Conservation (phyloP, 2,113 vertebrate species). For the Oreochromis tanganicae region DNA sequence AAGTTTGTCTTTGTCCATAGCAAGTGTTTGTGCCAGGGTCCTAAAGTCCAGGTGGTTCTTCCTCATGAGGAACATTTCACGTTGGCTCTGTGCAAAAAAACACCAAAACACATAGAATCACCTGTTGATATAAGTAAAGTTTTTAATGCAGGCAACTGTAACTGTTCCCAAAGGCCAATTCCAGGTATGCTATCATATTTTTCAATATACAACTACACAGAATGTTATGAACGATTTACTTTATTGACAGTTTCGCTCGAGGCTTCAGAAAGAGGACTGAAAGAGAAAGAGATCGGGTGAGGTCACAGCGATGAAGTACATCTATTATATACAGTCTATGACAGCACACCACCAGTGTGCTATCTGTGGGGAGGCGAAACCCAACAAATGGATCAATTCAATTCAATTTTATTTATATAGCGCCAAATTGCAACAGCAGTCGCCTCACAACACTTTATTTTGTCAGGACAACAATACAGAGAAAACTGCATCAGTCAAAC, state of each 20-base stretch:
- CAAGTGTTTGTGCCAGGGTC: constrained; percentile 53
- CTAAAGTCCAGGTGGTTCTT: constrained; percentile 67
- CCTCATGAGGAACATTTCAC: constrained; percentile 63
- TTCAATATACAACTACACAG: background rate
- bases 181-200: background rate
- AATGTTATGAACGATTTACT: background rate
- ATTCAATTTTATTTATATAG: background rate
- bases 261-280: background rate
- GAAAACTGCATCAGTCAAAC: accelerated
- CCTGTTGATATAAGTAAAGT: background rate
- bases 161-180: background rate
- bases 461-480: background rate
- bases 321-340: background rate
- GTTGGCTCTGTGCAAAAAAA: constrained; percentile 38
- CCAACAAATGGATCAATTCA: background rate
- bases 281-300: background rate
- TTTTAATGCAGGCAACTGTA: background rate
- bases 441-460: background rate
- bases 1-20: constrained; percentile 34
- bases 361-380: background rate
- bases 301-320: background rate
- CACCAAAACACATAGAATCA: background rate
- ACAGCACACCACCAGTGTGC: background rate
- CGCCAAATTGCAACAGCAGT: background rate
- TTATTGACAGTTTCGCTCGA: background rate